Base-by-base conservation (phyloP, 1,140 invertebrate genomes). In the Cyclargus thomasi region DNA sequence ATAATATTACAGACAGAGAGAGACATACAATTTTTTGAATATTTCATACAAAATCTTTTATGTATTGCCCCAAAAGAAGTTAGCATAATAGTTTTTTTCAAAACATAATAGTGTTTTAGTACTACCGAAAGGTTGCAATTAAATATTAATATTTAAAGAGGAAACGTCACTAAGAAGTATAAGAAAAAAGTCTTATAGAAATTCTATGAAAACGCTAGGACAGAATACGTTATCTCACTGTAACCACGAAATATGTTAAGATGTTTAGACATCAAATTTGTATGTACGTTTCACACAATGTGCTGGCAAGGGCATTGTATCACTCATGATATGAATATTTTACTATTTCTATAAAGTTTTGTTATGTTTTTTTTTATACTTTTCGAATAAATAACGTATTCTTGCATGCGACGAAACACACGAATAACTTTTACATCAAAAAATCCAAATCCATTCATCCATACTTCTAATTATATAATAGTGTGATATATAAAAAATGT, bases 171-270 rank as follows among this genome's bases (percentile, higher is more conserved):
- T 47, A 47, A 11, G 14, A 14, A 47, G 1, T 8, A 16, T 47
- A 47, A 11, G 14, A 14, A 47, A 16, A 11, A 16, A 16, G 2
- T 14, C 14, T 47, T 47, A 8, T 11, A 47, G 39, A 3, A 0
- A 47, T 47, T 47, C 39, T 47, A 47, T 11, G 7, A 6, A 11
- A 10, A 20, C 5, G 10, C 18, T 59, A 59, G 18, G 55, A n/a
- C n/a, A n/a, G n/a, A 59, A 59, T 59, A 59, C 10, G 21, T 59
- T 20, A 59, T 20, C 17, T 2, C 18, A 59, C 21, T 59, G 55
- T 59, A 59, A 22, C 17, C 53, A 59, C 18, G 55, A 59, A 59
- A 59, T 20, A 59, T 59, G 55, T 59, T 59, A 59, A 59, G 55
- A 59, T 5, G 55, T 21, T 59, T 18, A 21, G 17, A 20, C 18